These are phyloP conservation scores for Drosophila cardini DNA, from an alignment of 1,140 invertebrate species.

Conservation along the genomic window DNA sequence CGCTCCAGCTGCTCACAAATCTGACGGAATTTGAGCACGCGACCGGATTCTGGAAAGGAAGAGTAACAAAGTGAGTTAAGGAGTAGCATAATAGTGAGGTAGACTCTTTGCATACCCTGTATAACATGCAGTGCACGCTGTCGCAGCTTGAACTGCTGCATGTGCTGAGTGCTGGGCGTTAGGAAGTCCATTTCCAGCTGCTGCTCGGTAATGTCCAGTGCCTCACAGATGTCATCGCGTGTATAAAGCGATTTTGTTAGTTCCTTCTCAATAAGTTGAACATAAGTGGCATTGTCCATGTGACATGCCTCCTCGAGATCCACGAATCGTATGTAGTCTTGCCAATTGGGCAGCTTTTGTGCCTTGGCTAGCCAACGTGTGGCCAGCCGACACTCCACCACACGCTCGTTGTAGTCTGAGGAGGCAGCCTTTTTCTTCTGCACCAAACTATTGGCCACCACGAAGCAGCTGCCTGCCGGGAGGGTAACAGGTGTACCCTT, in stretches of 20 bases:
- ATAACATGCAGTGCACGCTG: constrained; percentile 95
- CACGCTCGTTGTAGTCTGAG: constrained; percentile 95
- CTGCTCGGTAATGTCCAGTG: constrained; percentile 88
- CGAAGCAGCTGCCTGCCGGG: constrained; percentile 93
- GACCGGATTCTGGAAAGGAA: constrained; percentile 88
- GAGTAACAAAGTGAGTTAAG: constrained; percentile 25
- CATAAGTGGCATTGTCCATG: constrained; percentile 67
- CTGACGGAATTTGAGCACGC: constrained; percentile 91
- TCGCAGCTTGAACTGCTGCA: constrained; percentile 91
- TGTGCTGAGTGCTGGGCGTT: constrained; percentile 89
- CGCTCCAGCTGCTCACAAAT: constrained; percentile 79
- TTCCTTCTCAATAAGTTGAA: constrained; percentile 87
- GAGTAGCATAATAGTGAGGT: not conserved
- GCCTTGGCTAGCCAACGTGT: constrained; percentile 91
- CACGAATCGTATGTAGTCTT: constrained; percentile 87
- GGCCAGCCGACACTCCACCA: constrained; percentile 96
- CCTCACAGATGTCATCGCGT: constrained; percentile 89
- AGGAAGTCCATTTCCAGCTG: constrained; percentile 89
- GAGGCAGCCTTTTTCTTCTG: constrained; percentile 97
- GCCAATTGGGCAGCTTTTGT: constrained; percentile 87
- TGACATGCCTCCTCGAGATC: constrained; percentile 88
- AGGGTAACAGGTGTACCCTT: constrained; percentile 91
- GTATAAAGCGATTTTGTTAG: constrained; percentile 91
- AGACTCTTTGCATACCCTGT: constrained; percentile 62
- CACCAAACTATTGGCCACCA: constrained; percentile 96